Base-by-base conservation (phyloP, 2,797 vertebrate species). In the Urophycis tenuis region DNA sequence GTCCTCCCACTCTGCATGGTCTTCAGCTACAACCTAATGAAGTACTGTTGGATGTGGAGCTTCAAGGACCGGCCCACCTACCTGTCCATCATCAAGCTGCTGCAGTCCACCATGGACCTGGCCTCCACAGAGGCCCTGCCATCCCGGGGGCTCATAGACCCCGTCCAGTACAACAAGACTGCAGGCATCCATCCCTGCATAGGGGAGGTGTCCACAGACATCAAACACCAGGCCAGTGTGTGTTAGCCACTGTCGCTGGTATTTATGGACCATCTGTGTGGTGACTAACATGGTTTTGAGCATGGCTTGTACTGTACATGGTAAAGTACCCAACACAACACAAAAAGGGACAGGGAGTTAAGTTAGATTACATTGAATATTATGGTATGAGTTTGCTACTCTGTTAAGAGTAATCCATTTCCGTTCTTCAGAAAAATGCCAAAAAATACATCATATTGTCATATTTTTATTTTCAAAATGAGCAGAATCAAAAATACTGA, bases 41-140 rank as follows among this genome's bases (percentile, higher is more conserved):
- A 88, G 78, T 92, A 90, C 71, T 94, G 92, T 67, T 92, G 92
- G 91, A 92, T 92, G 88, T 93, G 92, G 92, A 88, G 90, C 75
- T 91, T 89, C 45, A 90, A 90, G 78, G 90, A 92, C 72, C 79
- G 91, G 7, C 92, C 93, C 0, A 73, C 83, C 0, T 93, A 91
- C 81, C 89, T 90, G 0, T 86, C 88, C 35, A 77, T 93, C 80
- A 85, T 92, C 5, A 91, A 90, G 76, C 90, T 91, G 78, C 69
- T 94, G 74, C 86, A 91, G 31, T 90, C 89, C 0, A 89, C 88
- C 0, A 41, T 81, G 70, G 78, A 84, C 73, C 77, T 88, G 0
- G 89, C 91, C 0, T 81, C 82, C 1, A 81, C 81, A 3, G 34
- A 70, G 73, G 74, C 85, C 1, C 87, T 94, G 39, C 69, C 25